These are phyloP conservation scores for Ormyrus rosae DNA, from an alignment of 2,888 invertebrate species.

Conservation along the genomic window DNA sequence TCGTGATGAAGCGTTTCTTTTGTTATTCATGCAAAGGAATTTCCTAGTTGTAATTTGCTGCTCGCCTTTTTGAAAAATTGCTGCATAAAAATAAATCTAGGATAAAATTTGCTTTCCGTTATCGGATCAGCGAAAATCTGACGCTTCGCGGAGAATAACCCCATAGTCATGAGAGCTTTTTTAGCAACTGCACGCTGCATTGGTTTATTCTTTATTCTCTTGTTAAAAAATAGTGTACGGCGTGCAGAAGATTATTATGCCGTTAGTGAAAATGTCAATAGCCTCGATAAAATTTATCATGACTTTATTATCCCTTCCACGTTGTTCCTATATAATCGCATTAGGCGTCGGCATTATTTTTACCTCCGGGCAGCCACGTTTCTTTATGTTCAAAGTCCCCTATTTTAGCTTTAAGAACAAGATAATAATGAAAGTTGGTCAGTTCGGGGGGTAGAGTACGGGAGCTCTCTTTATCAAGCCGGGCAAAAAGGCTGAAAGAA, in stretches of 20 bases:
- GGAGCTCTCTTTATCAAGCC: constrained; percentile 19
- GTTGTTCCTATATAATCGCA: too few species aligned
- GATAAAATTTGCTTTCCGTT: constrained; percentile 4
- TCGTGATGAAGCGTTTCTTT: constrained; percentile 36
- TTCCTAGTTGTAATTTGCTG: constrained; percentile 21
- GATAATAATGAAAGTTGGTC: constrained; percentile 47
- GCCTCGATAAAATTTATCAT: too few species aligned
- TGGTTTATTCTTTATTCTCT: too few species aligned
- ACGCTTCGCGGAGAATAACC: neutral
- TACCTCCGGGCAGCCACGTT: neutral
- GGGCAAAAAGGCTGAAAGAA: neutral
- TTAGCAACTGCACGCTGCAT: too few species aligned
- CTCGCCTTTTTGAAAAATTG: too few species aligned
- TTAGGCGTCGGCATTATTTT: too few species aligned
- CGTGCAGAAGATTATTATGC: too few species aligned
- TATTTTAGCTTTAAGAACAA: constrained; percentile 22
- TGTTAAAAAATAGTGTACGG: too few species aligned
- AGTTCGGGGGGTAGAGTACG: neutral
- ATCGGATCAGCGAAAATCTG: neutral
- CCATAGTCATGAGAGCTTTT: too few species aligned
- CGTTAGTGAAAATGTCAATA: too few species aligned
- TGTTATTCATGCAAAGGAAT: constrained; percentile 21
- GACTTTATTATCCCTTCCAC: too few species aligned
- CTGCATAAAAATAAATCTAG: too few species aligned
- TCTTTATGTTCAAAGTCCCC: neutral